phyloP scores from a whole-genome alignment of 2,888 invertebrate species.

The Unio pictorum region DNA sequence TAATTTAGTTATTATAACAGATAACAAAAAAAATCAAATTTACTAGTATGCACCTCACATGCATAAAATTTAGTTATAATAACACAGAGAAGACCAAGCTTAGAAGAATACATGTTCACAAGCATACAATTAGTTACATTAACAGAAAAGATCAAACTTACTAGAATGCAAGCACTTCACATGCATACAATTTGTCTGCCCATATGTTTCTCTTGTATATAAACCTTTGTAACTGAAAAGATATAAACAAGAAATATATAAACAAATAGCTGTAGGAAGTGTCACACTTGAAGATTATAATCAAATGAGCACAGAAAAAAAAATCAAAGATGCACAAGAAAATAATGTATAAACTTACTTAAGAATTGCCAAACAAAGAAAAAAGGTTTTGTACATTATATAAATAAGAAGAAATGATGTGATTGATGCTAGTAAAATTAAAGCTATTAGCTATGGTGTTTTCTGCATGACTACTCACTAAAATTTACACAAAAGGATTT shows the following conservation, averaged over 20 bases:
- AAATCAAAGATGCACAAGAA: background rate
- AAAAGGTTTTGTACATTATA: background rate
- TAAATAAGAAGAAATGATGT: background rate
- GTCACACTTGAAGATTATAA: too few relatives aligned
- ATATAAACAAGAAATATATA: background rate
- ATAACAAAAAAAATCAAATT: slow-evolving; percentile 6
- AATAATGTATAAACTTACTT: background rate
- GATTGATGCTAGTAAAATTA: too few relatives aligned
- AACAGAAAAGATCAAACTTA: slow-evolving; percentile 14
- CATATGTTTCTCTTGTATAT: slow-evolving; percentile 18
- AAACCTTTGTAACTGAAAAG: slow-evolving; percentile 26
- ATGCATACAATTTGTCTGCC: slow-evolving; percentile 26
- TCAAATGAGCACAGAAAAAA: background rate
- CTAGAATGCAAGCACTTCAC: slow-evolving; percentile 31
- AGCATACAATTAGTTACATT: background rate
- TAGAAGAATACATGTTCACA: background rate
- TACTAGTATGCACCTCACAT: slow-evolving; percentile 32
- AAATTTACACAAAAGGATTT: too few relatives aligned
- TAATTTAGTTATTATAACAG: background rate
- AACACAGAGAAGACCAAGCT: background rate
- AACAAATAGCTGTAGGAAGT: too few relatives aligned
- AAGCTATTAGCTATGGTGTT: too few relatives aligned
- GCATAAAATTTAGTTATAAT: slow-evolving; percentile 14
- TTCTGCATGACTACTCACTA: too few relatives aligned
- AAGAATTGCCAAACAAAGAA: background rate